phyloP scores from a whole-genome alignment of 2,888 invertebrate species.

The Ferdinandea cuprea region DNA sequence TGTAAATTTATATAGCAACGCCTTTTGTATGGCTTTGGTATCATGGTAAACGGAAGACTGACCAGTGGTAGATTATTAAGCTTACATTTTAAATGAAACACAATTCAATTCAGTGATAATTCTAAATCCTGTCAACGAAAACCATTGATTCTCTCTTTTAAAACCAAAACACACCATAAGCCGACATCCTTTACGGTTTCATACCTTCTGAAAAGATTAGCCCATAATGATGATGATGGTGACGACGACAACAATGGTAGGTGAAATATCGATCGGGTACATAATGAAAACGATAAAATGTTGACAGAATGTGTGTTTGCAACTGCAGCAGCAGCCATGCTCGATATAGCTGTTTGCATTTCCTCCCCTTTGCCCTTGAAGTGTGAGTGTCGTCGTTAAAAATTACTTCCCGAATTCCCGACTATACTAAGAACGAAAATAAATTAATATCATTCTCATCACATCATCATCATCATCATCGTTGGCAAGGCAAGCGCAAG shows the following conservation, averaged over 20 bases:
- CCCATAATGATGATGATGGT: constrained; percentile 3
- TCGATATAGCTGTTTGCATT: too few relatives aligned
- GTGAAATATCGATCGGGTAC: constrained; percentile 62
- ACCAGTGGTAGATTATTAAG: too few relatives aligned
- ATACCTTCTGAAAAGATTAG: constrained; percentile 28
- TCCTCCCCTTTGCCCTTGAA: background rate
- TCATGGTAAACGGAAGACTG: too few relatives aligned
- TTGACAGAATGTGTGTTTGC: constrained; percentile 36
- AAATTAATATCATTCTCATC: constrained; percentile 54
- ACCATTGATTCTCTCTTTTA: too few relatives aligned
- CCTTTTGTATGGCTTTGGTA: background rate
- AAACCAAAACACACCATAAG: constrained; percentile 17
- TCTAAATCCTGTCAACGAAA: too few relatives aligned
- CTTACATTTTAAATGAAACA: too few relatives aligned
- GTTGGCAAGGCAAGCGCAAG: constrained; percentile 17
- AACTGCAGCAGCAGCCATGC: constrained; percentile 25
- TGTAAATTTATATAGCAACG: background rate
- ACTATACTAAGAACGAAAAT: constrained; percentile 47
- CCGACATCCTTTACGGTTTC: constrained; percentile 41
- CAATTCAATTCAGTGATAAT: too few relatives aligned
- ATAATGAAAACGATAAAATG: constrained; percentile 52
- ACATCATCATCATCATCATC: constrained; percentile 30
- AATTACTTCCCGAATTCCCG: constrained; percentile 50
- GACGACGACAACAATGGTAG: constrained; percentile 4
- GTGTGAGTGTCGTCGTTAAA: constrained; percentile 17